A percentile compares a stretch with the other conserved stretches of the same genome.
Conservation (phyloP, 1,140 invertebrate genomes). For the Panulirus ornatus region DNA sequence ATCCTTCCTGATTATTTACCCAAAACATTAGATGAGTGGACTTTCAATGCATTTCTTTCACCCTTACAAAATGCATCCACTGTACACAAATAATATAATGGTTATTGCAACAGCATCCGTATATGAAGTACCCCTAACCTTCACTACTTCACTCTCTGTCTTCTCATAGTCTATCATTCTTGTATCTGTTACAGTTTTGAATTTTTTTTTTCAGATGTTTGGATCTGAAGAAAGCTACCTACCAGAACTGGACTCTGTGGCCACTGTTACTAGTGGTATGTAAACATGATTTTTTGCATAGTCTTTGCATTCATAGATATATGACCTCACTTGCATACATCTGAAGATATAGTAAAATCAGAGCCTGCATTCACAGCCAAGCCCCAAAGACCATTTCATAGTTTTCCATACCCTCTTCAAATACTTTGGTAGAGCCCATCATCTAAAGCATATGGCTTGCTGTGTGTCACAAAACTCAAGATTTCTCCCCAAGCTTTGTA, state of each 20-base stretch:
- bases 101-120: no score
- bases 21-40: no score
- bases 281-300: neutral
- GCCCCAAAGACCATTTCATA: no score
- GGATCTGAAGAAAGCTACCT: constrained; percentile 23
- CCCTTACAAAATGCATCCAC: no score
- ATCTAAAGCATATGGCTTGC: neutral
- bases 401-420: neutral
- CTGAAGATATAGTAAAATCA: neutral
- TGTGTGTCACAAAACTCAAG: neutral
- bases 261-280: constrained; percentile 45
- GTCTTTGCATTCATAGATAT: neutral
- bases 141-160: no score
- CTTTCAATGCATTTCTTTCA: no score
- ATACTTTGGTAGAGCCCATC: neutral
- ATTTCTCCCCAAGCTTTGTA: neutral
- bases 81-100: no score
- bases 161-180: no score
- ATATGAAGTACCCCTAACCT: no score
- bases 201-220: constrained; percentile 36
- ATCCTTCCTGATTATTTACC: no score
- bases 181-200: neutral
- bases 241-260: constrained; percentile 40
- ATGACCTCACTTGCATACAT: neutral
- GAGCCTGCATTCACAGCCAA: no score